Conservation (phyloP, 2,113 vertebrate genomes). For the Seriola aureovittata region DNA sequence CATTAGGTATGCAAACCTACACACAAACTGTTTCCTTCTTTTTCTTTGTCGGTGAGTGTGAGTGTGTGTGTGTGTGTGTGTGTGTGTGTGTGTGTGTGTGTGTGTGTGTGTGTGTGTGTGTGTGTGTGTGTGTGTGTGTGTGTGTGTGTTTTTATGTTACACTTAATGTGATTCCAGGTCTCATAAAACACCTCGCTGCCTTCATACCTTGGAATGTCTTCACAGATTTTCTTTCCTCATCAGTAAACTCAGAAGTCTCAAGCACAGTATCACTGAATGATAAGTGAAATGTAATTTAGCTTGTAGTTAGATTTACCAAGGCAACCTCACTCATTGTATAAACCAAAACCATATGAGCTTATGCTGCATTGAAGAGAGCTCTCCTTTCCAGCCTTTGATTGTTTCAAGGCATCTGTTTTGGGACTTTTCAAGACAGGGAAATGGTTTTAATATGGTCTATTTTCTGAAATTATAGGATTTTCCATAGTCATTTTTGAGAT, state of each 20-base stretch:
- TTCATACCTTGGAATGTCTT: background rate
- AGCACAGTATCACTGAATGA: background rate
- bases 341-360: conserved; percentile 36
- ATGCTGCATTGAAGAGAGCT: conserved; percentile 29
- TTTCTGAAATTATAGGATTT: conserved; percentile 42
- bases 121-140: background rate
- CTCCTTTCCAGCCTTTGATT: conserved; percentile 24
- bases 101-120: too few relatives aligned
- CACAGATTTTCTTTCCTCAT: conserved; percentile 34
- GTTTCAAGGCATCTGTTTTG: conserved; percentile 36
- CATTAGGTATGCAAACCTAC: background rate
- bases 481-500: conserved; percentile 8
- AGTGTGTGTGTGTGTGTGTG: too few relatives aligned
- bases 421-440: background rate
- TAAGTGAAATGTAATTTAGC: conserved; percentile 36
- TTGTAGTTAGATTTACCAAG: conserved; percentile 22
- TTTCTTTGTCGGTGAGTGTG: background rate
- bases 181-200: conserved; percentile 2
- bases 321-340: conserved; percentile 10
- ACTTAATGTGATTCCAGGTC: background rate
- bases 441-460: conserved; percentile 2
- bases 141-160: background rate
- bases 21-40: background rate
- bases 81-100: too few relatives aligned
- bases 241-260: background rate